phyloP scores from a whole-genome alignment of 2,797 vertebrate genomes.

The Ctenopoma multispine region DNA sequence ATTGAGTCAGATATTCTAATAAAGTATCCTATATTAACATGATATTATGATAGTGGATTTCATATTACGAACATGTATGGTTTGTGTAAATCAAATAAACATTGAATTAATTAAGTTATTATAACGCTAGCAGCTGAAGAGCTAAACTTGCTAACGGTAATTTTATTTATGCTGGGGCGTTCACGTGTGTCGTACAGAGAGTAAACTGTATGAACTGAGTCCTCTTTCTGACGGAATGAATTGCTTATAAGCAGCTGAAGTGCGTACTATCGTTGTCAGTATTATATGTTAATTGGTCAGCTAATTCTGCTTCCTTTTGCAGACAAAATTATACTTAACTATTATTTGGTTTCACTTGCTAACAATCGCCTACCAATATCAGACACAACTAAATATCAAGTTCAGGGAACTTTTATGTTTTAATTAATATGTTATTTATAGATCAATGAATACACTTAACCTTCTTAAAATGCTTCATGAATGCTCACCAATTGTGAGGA shows the following conservation, averaged over 20 bases:
- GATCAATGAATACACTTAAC: background rate
- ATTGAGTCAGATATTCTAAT: background rate
- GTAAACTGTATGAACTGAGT: too few relatives aligned
- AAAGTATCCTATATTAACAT: background rate
- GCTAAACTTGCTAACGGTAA: background rate
- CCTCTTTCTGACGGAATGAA: too few relatives aligned
- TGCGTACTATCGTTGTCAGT: accelerated
- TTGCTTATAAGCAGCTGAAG: too few relatives aligned
- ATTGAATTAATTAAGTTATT: background rate
- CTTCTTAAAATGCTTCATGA: background rate
- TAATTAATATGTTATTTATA: background rate
- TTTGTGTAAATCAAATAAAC: background rate
- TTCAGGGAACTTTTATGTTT: too few relatives aligned
- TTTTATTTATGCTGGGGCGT: constrained; percentile 22
- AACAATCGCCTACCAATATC: background rate
- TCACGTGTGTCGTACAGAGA: background rate
- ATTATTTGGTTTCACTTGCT: background rate
- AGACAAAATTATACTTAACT: background rate
- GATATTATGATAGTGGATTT: background rate
- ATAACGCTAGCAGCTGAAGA: background rate
- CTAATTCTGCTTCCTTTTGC: accelerated
- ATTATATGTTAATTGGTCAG: background rate
- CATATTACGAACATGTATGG: background rate
- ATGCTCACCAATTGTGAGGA: background rate
- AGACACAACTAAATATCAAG: too few relatives aligned